Evolutionary conservation across 2,797 vertebrate species (phyloP).

Genomic region (Muraenolepis orangiensis): DNA sequence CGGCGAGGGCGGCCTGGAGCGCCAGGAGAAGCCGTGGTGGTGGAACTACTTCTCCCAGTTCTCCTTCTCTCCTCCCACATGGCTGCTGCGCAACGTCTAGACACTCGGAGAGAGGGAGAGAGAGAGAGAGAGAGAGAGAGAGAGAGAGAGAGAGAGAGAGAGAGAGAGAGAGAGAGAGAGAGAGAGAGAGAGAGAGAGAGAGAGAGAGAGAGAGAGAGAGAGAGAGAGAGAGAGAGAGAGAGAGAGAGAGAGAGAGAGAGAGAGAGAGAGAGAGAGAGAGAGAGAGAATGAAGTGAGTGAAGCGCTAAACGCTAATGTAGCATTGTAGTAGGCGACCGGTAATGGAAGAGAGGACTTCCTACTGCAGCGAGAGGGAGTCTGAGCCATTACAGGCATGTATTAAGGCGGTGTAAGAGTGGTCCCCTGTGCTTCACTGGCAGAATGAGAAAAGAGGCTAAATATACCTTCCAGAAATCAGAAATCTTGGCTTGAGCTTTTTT

Average conservation of each 20-base stretch:
- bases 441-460: background rate
- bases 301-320: conserved; percentile 6
- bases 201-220: background rate
- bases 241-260: background rate
- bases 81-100: conserved; percentile 86
- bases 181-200: conserved; percentile 1
- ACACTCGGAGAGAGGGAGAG: background rate
- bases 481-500: background rate
- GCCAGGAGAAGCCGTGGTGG: conserved; percentile 92
- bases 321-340: conserved; percentile 16
- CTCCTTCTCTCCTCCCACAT: conserved; percentile 80
- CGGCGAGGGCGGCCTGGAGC: conserved; percentile 52
- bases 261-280: too few species aligned
- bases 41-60: conserved; percentile 92
- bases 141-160: background rate
- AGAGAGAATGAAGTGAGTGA: conserved; percentile 4
- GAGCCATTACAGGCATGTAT: background rate
- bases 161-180: too few species aligned
- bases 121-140: background rate
- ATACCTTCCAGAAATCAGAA: background rate
- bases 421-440: background rate
- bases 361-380: background rate
- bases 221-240: background rate
- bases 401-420: background rate
- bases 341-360: conserved; percentile 23